Evolutionary conservation across 2,888 invertebrate genomes (phyloP).

Genomic region (Caenorhabditis panamensis): DNA sequence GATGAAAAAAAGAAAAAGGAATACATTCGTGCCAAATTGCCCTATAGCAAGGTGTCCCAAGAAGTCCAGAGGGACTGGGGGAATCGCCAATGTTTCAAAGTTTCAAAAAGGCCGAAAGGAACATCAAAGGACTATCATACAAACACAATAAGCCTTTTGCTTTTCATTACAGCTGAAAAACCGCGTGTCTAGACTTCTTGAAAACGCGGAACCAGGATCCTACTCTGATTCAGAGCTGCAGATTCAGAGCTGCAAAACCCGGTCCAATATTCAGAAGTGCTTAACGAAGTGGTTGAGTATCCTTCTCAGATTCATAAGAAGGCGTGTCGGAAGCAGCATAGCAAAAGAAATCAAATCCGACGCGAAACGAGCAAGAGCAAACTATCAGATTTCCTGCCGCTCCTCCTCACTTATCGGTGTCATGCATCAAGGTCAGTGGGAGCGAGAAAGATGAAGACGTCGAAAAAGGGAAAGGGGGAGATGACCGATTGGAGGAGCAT

Average conservation of each 20-base stretch:
- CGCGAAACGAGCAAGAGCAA: not conserved
- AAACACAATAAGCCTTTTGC: too few species aligned
- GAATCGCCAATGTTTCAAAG: too few species aligned
- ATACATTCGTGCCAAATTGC: too few species aligned
- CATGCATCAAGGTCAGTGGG: conserved; percentile 28
- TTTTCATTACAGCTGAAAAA: too few species aligned
- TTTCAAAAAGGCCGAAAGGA: too few species aligned
- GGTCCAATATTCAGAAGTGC: not conserved
- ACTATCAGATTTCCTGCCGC: conserved; percentile 32
- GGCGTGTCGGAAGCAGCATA: too few species aligned
- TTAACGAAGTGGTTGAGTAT: not conserved
- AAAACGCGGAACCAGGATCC: conserved; percentile 4
- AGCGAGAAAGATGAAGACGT: conserved; percentile 38
- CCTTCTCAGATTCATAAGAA: not conserved
- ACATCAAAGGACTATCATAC: too few species aligned
- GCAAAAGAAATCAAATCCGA: too few species aligned
- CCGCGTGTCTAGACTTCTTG: too few species aligned
- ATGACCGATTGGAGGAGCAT: conserved; percentile 17
- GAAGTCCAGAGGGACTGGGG: too few species aligned
- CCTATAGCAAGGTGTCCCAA: too few species aligned
- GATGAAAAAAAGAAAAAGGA: too few species aligned
- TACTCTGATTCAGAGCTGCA: not conserved
- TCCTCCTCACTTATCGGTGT: conserved; percentile 26
- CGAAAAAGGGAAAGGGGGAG: not conserved
- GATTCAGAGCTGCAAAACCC: not conserved